These are phyloP conservation scores for Chaetophractus vellerosus DNA, from an alignment of 2,797 vertebrate species.

Conservation along the genomic window DNA sequence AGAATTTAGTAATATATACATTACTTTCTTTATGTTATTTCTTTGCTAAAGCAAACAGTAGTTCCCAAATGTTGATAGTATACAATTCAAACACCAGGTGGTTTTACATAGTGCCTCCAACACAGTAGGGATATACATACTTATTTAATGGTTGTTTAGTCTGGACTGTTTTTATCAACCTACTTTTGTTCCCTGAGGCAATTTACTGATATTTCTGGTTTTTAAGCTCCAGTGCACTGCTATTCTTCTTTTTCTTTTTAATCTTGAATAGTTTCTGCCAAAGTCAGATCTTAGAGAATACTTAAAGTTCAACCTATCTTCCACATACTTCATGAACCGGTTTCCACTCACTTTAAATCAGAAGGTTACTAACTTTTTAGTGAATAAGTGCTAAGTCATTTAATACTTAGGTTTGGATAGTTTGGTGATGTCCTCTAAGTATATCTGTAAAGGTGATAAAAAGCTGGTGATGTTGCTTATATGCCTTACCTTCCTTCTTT, in stretches of 20 bases:
- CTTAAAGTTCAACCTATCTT: neutral
- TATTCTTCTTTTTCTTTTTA: too few relatives aligned
- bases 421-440: too few relatives aligned
- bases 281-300: neutral
- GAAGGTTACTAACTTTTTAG: too few relatives aligned
- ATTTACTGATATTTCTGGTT: neutral
- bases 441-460: too few relatives aligned
- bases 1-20: neutral
- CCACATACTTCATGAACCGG: too few relatives aligned
- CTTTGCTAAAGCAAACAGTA: neutral
- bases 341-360: too few relatives aligned
- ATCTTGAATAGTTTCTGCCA: neutral
- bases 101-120: neutral
- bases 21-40: neutral
- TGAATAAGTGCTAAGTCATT: too few relatives aligned
- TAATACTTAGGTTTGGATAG: too few relatives aligned
- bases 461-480: too few relatives aligned
- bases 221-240: neutral
- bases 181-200: neutral
- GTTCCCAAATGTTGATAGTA: neutral
- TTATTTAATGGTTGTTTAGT: neutral
- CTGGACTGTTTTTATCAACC: neutral
- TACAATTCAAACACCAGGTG: neutral
- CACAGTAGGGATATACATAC: neutral
- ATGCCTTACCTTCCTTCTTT: too few relatives aligned